Conservation (phyloP, 2,888 invertebrate species). For the Saturnia japonica region DNA sequence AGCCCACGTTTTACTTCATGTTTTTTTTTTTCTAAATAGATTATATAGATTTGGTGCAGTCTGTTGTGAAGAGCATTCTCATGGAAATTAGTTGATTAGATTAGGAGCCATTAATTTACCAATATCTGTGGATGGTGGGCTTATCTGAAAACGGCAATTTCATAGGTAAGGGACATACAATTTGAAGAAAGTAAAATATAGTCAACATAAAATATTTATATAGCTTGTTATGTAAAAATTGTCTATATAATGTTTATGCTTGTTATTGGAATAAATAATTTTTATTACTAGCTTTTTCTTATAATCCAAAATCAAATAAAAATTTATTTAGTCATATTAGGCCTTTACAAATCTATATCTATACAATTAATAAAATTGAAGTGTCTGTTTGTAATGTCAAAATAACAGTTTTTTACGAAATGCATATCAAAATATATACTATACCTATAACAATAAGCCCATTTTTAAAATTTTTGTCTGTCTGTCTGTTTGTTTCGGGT, state of each 20-base stretch:
- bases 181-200: not conserved
- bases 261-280: constrained; percentile 35
- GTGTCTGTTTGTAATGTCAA: no score
- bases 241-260: constrained; percentile 39
- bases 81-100: not conserved
- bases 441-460: no score
- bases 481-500: no score
- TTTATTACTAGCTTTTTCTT: not conserved
- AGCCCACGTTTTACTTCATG: no score
- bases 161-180: not conserved
- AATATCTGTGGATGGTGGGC: no score
- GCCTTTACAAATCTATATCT: not conserved
- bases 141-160: not conserved
- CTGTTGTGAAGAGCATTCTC: not conserved
- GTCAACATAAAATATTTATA: constrained; percentile 11
- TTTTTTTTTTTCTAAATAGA: not conserved
- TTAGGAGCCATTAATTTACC: no score
- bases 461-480: no score
- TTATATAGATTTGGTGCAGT: not conserved
- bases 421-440: no score
- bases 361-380: no score
- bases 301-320: not conserved
- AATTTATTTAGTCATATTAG: not conserved
- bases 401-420: no score
- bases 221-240: constrained; percentile 18